phyloP scores from a whole-genome alignment of 2,113 vertebrate species.

The Semicossyphus pulcher region DNA sequence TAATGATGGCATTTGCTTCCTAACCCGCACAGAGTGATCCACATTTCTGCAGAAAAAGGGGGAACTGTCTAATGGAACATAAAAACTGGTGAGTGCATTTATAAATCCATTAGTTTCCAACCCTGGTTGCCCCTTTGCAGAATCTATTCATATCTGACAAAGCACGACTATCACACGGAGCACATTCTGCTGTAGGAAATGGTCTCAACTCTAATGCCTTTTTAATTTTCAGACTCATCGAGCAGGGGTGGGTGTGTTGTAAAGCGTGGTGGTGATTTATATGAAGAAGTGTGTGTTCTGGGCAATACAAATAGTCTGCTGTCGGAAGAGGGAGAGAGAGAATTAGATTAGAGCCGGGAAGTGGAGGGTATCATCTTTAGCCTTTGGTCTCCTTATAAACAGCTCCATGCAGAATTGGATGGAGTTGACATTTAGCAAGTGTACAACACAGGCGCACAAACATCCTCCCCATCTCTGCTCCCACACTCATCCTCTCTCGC shows the following conservation, averaged over 20 bases:
- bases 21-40: conserved; percentile 12
- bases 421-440: conserved; percentile 70
- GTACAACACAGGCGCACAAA: conserved; percentile 38
- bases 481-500: not conserved
- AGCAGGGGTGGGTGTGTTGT: not conserved
- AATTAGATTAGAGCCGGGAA: conserved; percentile 17
- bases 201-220: not conserved
- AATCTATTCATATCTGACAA: not conserved
- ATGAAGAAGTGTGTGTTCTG: not conserved
- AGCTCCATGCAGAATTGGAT: conserved; percentile 52
- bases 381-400: conserved; percentile 47
- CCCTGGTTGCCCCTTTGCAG: not conserved
- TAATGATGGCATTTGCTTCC: conserved; percentile 32
- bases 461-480: conserved; percentile 12
- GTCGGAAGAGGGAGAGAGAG: conserved; percentile 7
- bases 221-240: conserved; percentile 7
- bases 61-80: not conserved
- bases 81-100: not conserved
- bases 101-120: conserved; percentile 12
- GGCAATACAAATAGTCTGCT: not conserved
- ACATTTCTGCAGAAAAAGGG: not conserved
- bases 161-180: not conserved
- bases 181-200: not conserved
- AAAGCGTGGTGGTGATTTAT: not conserved
- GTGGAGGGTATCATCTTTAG: conserved; percentile 38